Conservation (phyloP, 1,140 invertebrate genomes). For the Colletes latitarsis region DNA sequence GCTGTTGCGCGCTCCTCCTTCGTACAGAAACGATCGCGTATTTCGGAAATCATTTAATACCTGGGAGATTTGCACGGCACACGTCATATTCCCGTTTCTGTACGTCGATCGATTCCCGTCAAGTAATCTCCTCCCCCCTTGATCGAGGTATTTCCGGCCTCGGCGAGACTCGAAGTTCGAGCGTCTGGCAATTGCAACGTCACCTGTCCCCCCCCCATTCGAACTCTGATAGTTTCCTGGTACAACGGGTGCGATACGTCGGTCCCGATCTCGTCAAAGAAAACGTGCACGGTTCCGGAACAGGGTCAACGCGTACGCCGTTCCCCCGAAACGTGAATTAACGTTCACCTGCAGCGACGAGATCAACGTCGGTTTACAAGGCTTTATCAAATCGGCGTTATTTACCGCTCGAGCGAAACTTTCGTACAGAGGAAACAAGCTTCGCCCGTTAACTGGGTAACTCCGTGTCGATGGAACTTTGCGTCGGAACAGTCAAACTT, state of each 20-base stretch:
- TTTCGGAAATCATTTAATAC: too few species aligned
- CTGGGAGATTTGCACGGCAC: too few species aligned
- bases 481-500: conserved; percentile 1
- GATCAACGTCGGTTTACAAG: conserved; percentile 18
- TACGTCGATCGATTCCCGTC: background rate
- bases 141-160: background rate
- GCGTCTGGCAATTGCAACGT: background rate
- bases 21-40: too few species aligned
- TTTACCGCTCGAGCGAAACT: conserved; percentile 27
- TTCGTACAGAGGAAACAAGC: background rate
- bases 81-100: too few species aligned
- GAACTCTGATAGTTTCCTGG: background rate
- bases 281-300: background rate
- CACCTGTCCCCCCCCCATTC: too few species aligned
- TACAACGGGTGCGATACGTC: background rate
- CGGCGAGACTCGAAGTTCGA: background rate
- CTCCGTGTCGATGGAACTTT: background rate
- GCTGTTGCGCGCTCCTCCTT: too few species aligned
- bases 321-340: background rate
- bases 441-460: background rate
- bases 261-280: background rate
- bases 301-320: background rate
- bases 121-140: background rate
- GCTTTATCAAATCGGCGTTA: conserved; percentile 34
- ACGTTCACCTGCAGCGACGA: conserved; percentile 8